Conservation (phyloP, 2,797 vertebrate species). For the Chaetophractus vellerosus region DNA sequence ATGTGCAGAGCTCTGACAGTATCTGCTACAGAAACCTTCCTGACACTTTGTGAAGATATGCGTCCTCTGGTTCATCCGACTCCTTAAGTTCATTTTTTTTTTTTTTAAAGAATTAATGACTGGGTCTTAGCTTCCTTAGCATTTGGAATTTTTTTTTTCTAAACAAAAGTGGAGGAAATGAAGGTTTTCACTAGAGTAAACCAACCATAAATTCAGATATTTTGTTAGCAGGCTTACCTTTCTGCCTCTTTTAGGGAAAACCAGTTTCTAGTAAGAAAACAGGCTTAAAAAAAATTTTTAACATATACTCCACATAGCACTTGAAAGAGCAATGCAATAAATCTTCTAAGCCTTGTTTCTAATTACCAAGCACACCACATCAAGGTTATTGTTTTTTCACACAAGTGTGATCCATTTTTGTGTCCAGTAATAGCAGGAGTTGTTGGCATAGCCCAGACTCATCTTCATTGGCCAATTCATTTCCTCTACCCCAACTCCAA, state of each 20-base stretch:
- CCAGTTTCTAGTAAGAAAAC: slow-evolving; percentile 35
- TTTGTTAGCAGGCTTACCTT: slow-evolving; percentile 5
- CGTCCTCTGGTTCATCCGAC: neutral
- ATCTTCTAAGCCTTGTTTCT: slow-evolving; percentile 34
- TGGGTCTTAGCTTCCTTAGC: neutral
- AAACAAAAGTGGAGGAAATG: neutral
- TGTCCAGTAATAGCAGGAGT: neutral
- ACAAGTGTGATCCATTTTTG: neutral
- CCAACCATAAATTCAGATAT: slow-evolving; percentile 31
- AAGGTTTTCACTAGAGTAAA: neutral
- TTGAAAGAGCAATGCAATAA: slow-evolving; percentile 47
- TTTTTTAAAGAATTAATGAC: neutral
- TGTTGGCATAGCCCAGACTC: neutral
- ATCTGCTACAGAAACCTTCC: neutral
- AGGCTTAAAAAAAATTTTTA: neutral
- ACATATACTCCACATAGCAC: neutral
- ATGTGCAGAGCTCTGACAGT: neutral
- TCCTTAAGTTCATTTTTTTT: neutral
- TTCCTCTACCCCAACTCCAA: neutral
- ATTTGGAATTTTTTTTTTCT: slow-evolving; percentile 29
- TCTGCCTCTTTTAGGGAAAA: slow-evolving; percentile 5
- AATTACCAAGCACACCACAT: neutral
- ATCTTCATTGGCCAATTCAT: slow-evolving; percentile 7
- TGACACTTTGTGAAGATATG: neutral
- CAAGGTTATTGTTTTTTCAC: slow-evolving; percentile 4